Evolutionary conservation across 2,888 invertebrate species (phyloP), one percentile per base, ranked within the genome.

Genomic region (Ophion slaviceki): DNA sequence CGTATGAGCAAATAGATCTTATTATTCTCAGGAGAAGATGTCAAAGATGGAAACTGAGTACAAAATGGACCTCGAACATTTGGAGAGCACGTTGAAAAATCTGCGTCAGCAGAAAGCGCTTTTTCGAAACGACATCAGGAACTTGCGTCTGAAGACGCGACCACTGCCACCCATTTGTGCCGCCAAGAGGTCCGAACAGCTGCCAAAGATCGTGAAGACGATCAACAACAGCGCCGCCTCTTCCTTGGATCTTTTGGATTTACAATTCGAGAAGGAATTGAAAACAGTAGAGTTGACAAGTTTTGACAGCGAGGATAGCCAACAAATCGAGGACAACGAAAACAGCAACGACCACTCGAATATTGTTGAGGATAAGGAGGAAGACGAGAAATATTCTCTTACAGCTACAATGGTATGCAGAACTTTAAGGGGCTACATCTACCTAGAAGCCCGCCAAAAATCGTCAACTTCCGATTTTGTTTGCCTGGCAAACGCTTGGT

Each of bases 51-150:
- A 94, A 78, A 78, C 90, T 14, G 89, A 91, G 32, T 93, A 93
- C 83, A 88, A 91, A 32, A 86, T 90, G n/a, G 95, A 95, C 82
- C 86, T 95, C 64, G 80, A 86, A n/a, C 94, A 93, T 85, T 90
- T 95, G 14, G 91, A 94, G 81, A 88, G 86, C 11, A 93, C 95
- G 61, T 86, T 94, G 14, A 90, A 92, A 70, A 91, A 91, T 76
- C 95, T 95, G 90, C 88, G 91, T 59, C 88, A 89, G 45, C 94
- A 95, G 79, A 93, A 90, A 57, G 84, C 89, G 80, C 68, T 90
- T 32, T 90, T 92, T 36, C 87, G 80, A 2, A 86, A 89, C 53
- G 90, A 93, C 36, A 90, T 92, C 53, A 88, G 88, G 72, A 91
- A 88, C 80, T 87, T 92, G 40, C 88, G 87, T 59, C 67, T 90